Conservation (phyloP, 2,797 vertebrate species). For the Argyrosomus regius region DNA sequence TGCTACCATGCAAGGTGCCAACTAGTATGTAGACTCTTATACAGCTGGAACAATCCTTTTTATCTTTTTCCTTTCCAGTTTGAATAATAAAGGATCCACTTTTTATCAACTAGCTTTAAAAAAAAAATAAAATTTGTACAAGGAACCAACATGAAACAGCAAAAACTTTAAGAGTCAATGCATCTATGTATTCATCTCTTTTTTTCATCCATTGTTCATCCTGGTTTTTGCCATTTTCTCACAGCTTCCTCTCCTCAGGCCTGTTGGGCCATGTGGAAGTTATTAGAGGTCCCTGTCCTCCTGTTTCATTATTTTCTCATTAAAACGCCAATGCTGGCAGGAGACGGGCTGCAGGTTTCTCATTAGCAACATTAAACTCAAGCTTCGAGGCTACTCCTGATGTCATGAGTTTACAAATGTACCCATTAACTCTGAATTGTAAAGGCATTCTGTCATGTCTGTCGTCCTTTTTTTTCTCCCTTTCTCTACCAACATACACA, state of each 20-base stretch:
- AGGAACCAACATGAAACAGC: neutral
- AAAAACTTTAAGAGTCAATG: neutral
- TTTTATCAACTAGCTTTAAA: neutral
- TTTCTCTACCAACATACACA: slow-evolving; percentile 10
- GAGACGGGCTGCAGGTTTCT: slow-evolving; percentile 31
- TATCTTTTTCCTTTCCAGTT: neutral
- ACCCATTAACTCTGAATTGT: slow-evolving; percentile 34
- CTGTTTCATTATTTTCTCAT: slow-evolving; percentile 46
- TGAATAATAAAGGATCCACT: neutral
- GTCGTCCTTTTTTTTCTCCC: neutral
- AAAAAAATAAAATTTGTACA: neutral
- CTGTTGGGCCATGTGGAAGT: slow-evolving; percentile 35
- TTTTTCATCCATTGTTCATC: slow-evolving; percentile 3
- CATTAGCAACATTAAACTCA: slow-evolving; percentile 24
- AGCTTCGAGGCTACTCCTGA: slow-evolving; percentile 23
- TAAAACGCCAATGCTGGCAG: slow-evolving; percentile 23
- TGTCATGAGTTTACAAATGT: slow-evolving; percentile 23
- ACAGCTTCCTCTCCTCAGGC: neutral
- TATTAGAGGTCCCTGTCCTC: slow-evolving; percentile 44
- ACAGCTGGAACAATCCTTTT: neutral
- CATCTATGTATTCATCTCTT: neutral
- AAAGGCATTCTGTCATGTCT: slow-evolving; percentile 15
- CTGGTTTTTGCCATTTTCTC: slow-evolving; percentile 1
- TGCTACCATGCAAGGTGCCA: too few species aligned
- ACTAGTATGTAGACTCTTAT: neutral